Base-by-base conservation (phyloP, 1,140 invertebrate species). In the Macrocentrus cingulum region DNA sequence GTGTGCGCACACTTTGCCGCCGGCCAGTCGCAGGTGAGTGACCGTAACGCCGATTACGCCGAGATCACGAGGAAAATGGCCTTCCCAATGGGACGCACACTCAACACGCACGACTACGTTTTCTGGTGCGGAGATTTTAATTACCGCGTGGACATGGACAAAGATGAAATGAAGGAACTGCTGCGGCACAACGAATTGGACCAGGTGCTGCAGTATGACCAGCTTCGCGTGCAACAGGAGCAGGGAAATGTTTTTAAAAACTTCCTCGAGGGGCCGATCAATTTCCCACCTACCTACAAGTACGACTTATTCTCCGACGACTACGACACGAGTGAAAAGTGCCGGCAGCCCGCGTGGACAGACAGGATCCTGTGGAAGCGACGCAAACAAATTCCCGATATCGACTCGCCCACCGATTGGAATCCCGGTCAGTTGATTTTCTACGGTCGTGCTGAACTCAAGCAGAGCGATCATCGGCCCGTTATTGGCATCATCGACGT, bases 111-210 rank as follows among this genome's bases (percentile, higher is more conserved):
- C 75, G 97, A 99, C 81, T 98, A 97, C 78, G 88, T 99, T 0
- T 99, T 99, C 77, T 99, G 97, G 97, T 97, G 95, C 77, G 98
- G 98, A 0, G 98, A 99, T 82, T 99, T 99, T 77, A 99, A 99
- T 77, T 99, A 99, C 73, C 84, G 98, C 54, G 90, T 99, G 59
- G 96, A 98, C 74, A 87, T 99, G 84, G 88, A 92, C 51, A 95
- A 95, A 72, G 95, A 98, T 9, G 92, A 98, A 72, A 89, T 98
- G 58, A 94, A 96, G 73, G 87, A 92, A 54, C 80, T 91, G 57
- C 85, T 98, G 1, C 85, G 85, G 45, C 84, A 87, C 56, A 86
- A 91, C 57, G 91, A 97, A 71, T 86, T 92, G 60, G 79, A 86
- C 56, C 80, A 87, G 41, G 84, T 99, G 41, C 77, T 97, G 15